phyloP scores from a whole-genome alignment of 2,113 vertebrate species.

The Serinus canaria region DNA sequence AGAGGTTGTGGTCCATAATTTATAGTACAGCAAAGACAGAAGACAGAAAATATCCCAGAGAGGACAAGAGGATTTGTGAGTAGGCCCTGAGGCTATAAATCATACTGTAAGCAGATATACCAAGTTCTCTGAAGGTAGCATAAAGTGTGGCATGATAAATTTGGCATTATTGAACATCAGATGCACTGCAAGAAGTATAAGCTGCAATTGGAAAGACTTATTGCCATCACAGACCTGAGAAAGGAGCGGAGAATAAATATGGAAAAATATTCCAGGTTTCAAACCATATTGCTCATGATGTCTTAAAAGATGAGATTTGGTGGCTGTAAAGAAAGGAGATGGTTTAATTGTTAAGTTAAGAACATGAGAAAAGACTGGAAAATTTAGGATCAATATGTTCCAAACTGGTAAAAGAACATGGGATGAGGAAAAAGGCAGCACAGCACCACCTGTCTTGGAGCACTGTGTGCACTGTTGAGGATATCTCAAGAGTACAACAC shows the following conservation, averaged over 20 bases:
- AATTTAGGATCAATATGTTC: background rate
- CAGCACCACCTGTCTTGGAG: rapidly evolving
- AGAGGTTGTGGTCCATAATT: background rate
- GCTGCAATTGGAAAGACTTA: constrained; percentile 10
- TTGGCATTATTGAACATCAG: background rate
- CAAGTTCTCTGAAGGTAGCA: background rate
- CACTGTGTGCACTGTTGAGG: background rate
- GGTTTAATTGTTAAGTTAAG: background rate
- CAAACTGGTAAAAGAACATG: background rate
- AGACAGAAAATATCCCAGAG: background rate
- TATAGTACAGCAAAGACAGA: background rate
- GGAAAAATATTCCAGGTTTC: background rate
- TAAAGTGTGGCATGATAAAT: background rate
- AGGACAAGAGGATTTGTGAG: background rate
- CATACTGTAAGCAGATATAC: background rate
- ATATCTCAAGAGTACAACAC: background rate
- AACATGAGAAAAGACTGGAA: background rate
- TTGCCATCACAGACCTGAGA: background rate
- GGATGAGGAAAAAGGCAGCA: background rate
- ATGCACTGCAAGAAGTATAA: background rate
- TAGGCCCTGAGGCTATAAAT: background rate
- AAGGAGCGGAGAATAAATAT: background rate
- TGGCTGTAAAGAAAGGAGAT: background rate
- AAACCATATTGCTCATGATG: background rate
- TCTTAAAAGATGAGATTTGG: background rate